phyloP scores from a whole-genome alignment of 2,113 vertebrate species.

The Bombycilla garrulus region DNA sequence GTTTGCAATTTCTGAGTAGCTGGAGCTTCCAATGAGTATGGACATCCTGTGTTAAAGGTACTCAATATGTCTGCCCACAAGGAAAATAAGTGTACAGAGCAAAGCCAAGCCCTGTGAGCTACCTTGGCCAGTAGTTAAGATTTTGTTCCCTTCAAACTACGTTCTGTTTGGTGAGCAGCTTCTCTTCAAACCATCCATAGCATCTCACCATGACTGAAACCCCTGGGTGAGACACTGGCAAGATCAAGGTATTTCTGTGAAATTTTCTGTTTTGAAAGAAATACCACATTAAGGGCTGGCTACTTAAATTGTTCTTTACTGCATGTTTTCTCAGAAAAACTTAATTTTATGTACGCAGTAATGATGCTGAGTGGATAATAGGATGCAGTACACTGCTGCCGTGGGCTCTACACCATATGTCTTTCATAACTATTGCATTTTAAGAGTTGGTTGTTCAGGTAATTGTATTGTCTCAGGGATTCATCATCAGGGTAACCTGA shows the following conservation, averaged over 20 bases:
- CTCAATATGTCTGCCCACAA: not conserved
- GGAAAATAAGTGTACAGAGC: not conserved
- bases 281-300: not conserved
- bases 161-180: not conserved
- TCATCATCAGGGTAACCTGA: conserved; percentile 40
- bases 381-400: conserved; percentile 67
- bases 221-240: not conserved
- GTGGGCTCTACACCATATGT: conserved; percentile 71
- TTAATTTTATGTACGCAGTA: conserved; percentile 42
- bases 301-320: conserved; percentile 25
- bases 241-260: not conserved
- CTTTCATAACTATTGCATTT: conserved; percentile 66
- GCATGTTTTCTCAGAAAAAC: conserved; percentile 42
- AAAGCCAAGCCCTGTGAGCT: not conserved
- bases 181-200: not conserved
- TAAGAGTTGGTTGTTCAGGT: conserved; percentile 49
- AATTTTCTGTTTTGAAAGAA: not conserved
- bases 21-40: not conserved
- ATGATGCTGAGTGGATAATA: conserved; percentile 82
- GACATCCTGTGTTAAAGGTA: not conserved
- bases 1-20: not conserved
- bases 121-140: not conserved
- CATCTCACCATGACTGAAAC: not conserved
- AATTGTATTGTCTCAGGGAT: conserved; percentile 53
- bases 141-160: not conserved